A percentile compares a stretch with the other conserved stretches of the same genome.
These are phyloP conservation scores for Steinernema khuongi DNA, from an alignment of 1,140 invertebrate species.

Conservation along the genomic window DNA sequence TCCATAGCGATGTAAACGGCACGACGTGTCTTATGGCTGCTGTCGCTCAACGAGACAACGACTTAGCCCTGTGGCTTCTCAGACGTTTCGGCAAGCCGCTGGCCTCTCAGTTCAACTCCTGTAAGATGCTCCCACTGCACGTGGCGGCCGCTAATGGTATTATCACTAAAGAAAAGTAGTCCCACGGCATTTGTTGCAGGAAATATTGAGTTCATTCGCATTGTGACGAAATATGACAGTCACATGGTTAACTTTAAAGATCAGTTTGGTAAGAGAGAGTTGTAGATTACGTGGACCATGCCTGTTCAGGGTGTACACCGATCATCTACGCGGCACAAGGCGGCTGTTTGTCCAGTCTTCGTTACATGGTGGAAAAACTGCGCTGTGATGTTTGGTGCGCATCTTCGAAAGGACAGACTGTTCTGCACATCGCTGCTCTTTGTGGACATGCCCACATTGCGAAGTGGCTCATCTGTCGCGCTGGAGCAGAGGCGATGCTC, in stretches of 20 bases:
- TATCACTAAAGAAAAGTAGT: neutral
- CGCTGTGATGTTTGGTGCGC: constrained; percentile 22
- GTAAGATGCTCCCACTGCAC: constrained; percentile 35
- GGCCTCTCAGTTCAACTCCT: constrained; percentile 27
- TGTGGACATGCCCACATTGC: constrained; percentile 37
- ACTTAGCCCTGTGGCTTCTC: constrained; percentile 29
- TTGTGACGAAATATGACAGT: constrained; percentile 33
- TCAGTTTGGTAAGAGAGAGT: constrained; percentile 29
- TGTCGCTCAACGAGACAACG: constrained; percentile 36
- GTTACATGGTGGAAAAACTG: constrained; percentile 34
- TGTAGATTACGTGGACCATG: neutral
- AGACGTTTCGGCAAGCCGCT: constrained; percentile 35
- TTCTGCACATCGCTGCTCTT: constrained; percentile 34
- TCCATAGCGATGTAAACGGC: constrained; percentile 32
- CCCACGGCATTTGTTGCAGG: constrained; percentile 18
- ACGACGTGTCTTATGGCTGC: constrained; percentile 38
- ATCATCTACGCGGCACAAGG: constrained; percentile 34
- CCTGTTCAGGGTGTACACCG: constrained; percentile 36
- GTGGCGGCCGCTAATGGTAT: constrained; percentile 40
- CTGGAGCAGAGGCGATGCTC: constrained; percentile 27
- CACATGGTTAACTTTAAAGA: constrained; percentile 36
- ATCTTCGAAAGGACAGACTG: constrained; percentile 29
- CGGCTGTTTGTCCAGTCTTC: constrained; percentile 31
- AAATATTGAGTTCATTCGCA: constrained; percentile 34
- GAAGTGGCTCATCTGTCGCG: constrained; percentile 27